Evolutionary conservation across 92 coral and sea anemone species (phyloP).

Genomic region (Phenganax subtilis): DNA sequence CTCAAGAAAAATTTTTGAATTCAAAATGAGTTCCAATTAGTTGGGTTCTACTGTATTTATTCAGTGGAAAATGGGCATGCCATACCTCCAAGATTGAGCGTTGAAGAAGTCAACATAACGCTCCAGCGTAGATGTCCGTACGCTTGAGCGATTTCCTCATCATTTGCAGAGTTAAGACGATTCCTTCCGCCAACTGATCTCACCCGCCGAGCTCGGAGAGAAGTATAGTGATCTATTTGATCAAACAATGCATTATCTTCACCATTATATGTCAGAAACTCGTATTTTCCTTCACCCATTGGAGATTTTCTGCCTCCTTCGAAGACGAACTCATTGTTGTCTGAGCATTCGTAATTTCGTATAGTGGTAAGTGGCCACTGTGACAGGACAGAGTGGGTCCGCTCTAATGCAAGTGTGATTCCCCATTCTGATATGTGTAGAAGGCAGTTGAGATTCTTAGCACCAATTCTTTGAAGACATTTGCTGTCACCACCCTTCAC

Average conservation of each 20-base stretch:
- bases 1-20: too few relatives aligned
- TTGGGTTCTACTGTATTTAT: too few relatives aligned
- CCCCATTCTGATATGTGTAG: slow-evolving; percentile 91
- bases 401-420: slow-evolving; percentile 81
- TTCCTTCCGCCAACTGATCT: slow-evolving; percentile 21
- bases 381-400: slow-evolving; percentile 85
- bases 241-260: slow-evolving; percentile 91
- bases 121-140: slow-evolving; percentile 41
- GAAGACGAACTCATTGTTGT: slow-evolving; percentile 78
- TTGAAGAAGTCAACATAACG: slow-evolving; percentile 33
- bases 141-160: slow-evolving; percentile 38
- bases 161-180: slow-evolving; percentile 22
- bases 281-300: slow-evolving; percentile 91
- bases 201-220: slow-evolving; percentile 23
- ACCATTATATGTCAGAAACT: slow-evolving; percentile 64
- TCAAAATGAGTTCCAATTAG: too few relatives aligned
- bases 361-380: slow-evolving; percentile 98
- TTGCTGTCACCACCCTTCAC: slow-evolving; percentile 77
- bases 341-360: slow-evolving; percentile 84
- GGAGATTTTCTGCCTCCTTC: slow-evolving; percentile 95
- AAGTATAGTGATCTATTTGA: slow-evolving; percentile 62
- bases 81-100: slow-evolving; percentile 37
- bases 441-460: slow-evolving; percentile 76
- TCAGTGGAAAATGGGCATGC: too few relatives aligned
- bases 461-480: slow-evolving; percentile 88